A percentile compares a stretch with the other conserved stretches of the same genome.
Evolutionary conservation across 2,797 vertebrate genomes (phyloP).

Genomic region (Phaenicophaeus curvirostris): DNA sequence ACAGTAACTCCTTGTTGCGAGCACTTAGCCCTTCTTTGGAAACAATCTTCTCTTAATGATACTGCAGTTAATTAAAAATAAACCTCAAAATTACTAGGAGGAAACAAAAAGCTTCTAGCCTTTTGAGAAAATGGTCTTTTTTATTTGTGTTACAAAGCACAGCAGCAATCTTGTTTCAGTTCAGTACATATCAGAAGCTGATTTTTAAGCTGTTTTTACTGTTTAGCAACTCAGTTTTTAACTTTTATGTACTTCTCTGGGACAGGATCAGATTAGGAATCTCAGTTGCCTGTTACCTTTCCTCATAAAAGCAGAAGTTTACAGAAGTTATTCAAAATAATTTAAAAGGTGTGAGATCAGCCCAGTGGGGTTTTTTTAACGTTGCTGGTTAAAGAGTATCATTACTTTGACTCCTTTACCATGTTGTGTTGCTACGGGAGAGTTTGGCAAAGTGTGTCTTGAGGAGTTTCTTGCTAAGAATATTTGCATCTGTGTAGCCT

Average conservation of each 20-base stretch:
- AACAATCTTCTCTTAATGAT: not conserved
- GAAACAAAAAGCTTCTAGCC: not conserved
- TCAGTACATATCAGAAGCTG: not conserved
- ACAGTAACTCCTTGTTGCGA: slow-evolving; percentile 63
- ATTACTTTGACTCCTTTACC: not conserved
- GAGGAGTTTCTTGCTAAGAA: not conserved
- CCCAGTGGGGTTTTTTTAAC: not conserved
- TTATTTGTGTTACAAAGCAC: not conserved
- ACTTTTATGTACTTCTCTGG: not conserved
- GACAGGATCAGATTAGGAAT: not conserved
- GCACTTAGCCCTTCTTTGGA: slow-evolving; percentile 43
- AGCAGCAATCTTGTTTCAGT: not conserved
- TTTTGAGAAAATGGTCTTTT: not conserved
- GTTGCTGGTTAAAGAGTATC: not conserved
- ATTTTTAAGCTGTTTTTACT: not conserved
- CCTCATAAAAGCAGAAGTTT: not conserved
- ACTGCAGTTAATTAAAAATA: slow-evolving; percentile 13
- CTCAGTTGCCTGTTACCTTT: not conserved
- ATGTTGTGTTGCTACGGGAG: not conserved
- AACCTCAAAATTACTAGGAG: not conserved
- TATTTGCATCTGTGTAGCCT: not conserved
- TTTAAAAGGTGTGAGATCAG: not conserved
- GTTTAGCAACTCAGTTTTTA: not conserved
- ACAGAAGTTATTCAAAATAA: slow-evolving; percentile 1
- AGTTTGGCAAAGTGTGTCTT: not conserved